Evolutionary conservation across 2,888 invertebrate species (phyloP), one percentile per base, ranked within the genome.

Genomic region (Esperia sulphurella): DNA sequence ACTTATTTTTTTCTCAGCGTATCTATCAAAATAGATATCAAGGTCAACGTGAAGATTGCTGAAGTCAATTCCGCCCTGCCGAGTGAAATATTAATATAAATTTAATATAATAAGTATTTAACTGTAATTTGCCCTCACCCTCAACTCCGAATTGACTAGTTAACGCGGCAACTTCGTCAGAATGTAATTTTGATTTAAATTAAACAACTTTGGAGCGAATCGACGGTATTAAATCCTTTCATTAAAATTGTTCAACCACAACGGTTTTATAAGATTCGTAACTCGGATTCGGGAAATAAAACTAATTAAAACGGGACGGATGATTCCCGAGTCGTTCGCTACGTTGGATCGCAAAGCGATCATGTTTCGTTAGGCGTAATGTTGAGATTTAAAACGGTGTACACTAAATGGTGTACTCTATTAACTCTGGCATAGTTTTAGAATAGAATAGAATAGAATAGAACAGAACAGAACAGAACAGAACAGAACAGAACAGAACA

Each of bases 231-330:
- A 68, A 72, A 75, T 74, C 73, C 71, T 82, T 81, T 81, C 79
- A 83, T 83, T 82, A 80, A 83, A 84, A 76, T 81, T 82, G 75
- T 83, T 83, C 77, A 68, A 71, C 81, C 79, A 66, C 79, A 76
- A 76, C 70, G 72, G 39, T 37, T 48, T 79, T 79, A 74, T 79
- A 77, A 80, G 79, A 77, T 79, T 71, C 61, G 68, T 68, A 71
- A 79, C 69, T 72, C 67, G 69, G 73, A 75, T 76, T 74, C 63
- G 66, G 58, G 72, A 79, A 83, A 83, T 83, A 78, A 81, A 79
- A 79, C 77, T 83, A 83, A 84, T 84, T 83, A 80, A 79, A 83
- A 73, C 65, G 62, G 62, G 65, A 56, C 55, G 62, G 65, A 56
- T 54, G 49, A 51, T 55, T 52, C 55, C 46, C 14, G 42, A 46